These are phyloP conservation scores for Elmis aenea DNA, from an alignment of 2,888 invertebrate species.

Conservation along the genomic window DNA sequence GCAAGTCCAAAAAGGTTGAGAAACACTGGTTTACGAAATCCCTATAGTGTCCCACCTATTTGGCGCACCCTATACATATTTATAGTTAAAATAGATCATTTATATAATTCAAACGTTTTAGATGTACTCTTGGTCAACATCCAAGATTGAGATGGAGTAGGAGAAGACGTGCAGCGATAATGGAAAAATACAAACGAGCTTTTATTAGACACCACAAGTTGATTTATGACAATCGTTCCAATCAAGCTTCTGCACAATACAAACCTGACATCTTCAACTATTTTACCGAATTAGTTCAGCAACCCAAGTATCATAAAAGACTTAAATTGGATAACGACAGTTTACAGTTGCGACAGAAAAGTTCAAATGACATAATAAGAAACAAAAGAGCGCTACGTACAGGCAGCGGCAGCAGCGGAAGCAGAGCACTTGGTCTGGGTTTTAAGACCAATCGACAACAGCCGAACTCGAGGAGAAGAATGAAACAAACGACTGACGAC, in stretches of 20 bases:
- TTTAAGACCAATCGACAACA: constrained; percentile 10
- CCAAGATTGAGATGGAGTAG: constrained; percentile 81
- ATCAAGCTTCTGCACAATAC: not conserved
- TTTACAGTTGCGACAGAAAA: no score
- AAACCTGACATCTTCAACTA: not conserved
- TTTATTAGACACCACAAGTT: not conserved
- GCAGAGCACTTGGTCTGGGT: constrained; percentile 34
- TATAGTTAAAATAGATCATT: not conserved
- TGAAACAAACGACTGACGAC: constrained; percentile 28
- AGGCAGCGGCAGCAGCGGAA: constrained; percentile 32
- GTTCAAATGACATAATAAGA: constrained; percentile 27
- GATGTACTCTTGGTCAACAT: constrained; percentile 61
- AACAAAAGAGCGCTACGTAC: constrained; percentile 34
- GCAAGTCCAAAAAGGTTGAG: no score
- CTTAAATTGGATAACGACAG: no score
- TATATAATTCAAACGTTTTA: constrained; percentile 6
- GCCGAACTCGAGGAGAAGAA: constrained; percentile 26
- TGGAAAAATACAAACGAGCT: constrained; percentile 39
- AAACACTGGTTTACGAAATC: no score
- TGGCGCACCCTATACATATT: no score
- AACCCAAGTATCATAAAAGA: no score
- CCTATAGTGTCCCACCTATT: no score
- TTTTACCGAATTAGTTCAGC: no score
- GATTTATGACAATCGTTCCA: constrained; percentile 38
- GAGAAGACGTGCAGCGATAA: constrained; percentile 54